Conservation (phyloP, 2,113 vertebrate species). For the Hippolais icterina region DNA sequence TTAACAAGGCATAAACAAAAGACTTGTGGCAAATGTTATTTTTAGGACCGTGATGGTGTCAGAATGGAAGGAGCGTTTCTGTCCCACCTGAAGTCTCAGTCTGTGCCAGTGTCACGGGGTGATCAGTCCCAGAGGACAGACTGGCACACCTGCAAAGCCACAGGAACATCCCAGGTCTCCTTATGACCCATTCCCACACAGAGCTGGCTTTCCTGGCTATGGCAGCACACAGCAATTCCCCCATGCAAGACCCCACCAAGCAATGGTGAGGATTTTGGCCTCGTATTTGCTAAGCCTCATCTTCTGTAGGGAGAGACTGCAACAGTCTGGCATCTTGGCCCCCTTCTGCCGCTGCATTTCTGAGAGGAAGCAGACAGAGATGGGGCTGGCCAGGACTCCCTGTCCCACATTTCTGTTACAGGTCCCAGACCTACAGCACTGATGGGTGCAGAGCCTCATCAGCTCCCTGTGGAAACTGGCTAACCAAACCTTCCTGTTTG, state of each 20-base stretch:
- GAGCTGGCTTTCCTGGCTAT: rapidly evolving
- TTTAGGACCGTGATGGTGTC: background rate
- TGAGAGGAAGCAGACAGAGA: background rate
- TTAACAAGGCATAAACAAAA: background rate
- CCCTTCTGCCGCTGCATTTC: background rate
- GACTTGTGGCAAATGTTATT: background rate
- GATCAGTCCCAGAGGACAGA: background rate
- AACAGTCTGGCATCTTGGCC: background rate
- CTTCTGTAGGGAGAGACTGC: background rate
- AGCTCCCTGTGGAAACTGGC: background rate
- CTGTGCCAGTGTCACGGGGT: background rate
- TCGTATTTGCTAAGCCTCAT: background rate
- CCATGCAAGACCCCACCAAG: background rate
- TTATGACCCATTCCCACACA: rapidly evolving
- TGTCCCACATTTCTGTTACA: rapidly evolving
- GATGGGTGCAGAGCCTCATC: background rate
- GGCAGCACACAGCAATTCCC: background rate
- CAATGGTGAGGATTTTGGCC: background rate
- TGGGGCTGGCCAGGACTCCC: background rate
- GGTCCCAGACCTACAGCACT: background rate
- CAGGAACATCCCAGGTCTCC: background rate
- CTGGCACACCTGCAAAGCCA: background rate
- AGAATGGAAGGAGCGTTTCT: background rate
- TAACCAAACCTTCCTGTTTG: background rate
- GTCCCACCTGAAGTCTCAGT: background rate